Evolutionary conservation across 2,888 invertebrate species (phyloP).

Genomic region (Trissonchulus latispiculum): DNA sequence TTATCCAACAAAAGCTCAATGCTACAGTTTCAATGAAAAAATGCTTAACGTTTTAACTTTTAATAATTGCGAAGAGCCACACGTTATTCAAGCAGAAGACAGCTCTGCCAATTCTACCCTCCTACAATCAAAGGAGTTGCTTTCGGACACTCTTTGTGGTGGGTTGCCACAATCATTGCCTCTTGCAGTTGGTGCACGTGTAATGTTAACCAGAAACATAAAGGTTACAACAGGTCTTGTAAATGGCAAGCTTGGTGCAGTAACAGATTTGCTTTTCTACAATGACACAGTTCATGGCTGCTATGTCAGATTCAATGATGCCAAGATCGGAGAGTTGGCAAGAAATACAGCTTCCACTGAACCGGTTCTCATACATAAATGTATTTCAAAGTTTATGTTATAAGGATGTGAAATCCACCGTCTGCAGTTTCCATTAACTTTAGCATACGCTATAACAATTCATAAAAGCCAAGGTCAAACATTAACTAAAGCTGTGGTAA

Average conservation of each 20-base stretch:
- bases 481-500: conserved; percentile 1
- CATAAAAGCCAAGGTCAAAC: conserved; percentile 8
- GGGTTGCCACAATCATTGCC: not conserved
- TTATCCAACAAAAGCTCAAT: conserved; percentile 6
- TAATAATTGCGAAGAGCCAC: not conserved
- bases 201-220: conserved; percentile 7
- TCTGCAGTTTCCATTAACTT: not conserved
- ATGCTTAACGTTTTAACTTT: not conserved
- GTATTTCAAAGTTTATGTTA: not conserved
- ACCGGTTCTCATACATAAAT: not conserved
- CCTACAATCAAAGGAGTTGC: not conserved
- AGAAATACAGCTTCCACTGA: too few relatives aligned
- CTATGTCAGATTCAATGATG: not conserved
- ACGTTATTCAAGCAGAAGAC: not conserved
- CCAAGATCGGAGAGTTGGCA: not conserved
- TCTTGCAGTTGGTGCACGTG: not conserved
- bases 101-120: not conserved
- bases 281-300: not conserved
- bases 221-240: not conserved
- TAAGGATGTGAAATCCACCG: not conserved
- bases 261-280: not conserved
- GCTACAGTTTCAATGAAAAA: not conserved
- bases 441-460: not conserved
- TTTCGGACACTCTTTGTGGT: not conserved
- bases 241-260: not conserved